Evolutionary conservation across 2,888 invertebrate genomes (phyloP).

Genomic region (Amphipyra berbera): DNA sequence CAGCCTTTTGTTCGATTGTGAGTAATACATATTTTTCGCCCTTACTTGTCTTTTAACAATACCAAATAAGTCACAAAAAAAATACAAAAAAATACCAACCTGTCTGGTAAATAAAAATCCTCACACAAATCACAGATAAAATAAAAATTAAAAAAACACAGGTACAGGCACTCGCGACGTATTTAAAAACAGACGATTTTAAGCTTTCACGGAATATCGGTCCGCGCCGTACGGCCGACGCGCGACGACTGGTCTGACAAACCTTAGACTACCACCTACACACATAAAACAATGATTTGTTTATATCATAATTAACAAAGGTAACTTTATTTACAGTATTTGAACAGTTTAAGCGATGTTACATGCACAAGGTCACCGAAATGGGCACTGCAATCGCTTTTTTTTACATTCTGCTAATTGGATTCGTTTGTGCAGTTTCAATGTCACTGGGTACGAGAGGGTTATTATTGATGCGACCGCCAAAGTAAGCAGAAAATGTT

Average conservation of each 20-base stretch:
- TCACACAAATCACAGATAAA: constrained; percentile 76
- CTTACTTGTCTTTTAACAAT: not conserved
- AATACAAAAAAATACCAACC: constrained; percentile 68
- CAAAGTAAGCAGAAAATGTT: constrained; percentile 1
- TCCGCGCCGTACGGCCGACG: constrained; percentile 78
- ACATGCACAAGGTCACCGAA: constrained; percentile 42
- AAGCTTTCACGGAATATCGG: constrained; percentile 56
- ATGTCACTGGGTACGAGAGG: constrained; percentile 34
- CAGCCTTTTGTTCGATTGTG: constrained; percentile 24
- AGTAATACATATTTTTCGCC: constrained; percentile 15
- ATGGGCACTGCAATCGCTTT: constrained; percentile 20
- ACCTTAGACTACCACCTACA: constrained; percentile 29
- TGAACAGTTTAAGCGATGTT: constrained; percentile 24
- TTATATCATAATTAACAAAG: constrained; percentile 60
- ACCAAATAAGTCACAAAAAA: constrained; percentile 25
- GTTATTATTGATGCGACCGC: constrained; percentile 23
- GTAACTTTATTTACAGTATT: constrained; percentile 44
- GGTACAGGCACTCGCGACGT: constrained; percentile 80
- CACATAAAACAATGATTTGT: constrained; percentile 59
- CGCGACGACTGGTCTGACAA: constrained; percentile 70
- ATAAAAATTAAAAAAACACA: constrained; percentile 74
- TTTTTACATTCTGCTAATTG: constrained; percentile 37
- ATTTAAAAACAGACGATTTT: constrained; percentile 40
- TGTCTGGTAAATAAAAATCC: constrained; percentile 75
- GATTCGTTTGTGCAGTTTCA: constrained; percentile 37